phyloP scores from a whole-genome alignment of 2,888 invertebrate genomes.

The Azorinus chamasolen region DNA sequence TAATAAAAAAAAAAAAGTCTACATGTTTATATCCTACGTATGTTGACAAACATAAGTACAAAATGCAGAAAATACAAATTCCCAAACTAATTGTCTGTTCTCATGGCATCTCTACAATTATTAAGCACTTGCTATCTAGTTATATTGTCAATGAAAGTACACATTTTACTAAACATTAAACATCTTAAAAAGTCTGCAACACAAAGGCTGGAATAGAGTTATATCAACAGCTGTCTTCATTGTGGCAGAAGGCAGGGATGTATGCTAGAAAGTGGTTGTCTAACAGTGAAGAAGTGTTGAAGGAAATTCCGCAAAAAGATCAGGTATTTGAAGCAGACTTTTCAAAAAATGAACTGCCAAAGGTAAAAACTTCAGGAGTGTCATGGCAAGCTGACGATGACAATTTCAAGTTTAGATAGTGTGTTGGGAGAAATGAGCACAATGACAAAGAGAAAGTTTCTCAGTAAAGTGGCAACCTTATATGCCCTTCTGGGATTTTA shows the following conservation, averaged over 20 bases:
- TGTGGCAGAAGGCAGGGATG: constrained; percentile 26
- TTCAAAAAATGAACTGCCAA: constrained; percentile 35
- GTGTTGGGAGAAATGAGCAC: constrained; percentile 8
- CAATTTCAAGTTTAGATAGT: constrained; percentile 39
- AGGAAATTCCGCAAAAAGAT: constrained; percentile 34
- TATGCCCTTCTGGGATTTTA: constrained; percentile 42
- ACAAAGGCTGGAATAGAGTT: constrained; percentile 23
- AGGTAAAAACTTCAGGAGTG: constrained; percentile 49
- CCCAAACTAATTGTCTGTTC: too few relatives aligned
- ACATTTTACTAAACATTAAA: too few relatives aligned
- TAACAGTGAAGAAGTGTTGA: constrained; percentile 26
- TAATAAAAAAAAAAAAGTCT: too few relatives aligned
- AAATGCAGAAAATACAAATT: too few relatives aligned
- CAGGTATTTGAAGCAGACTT: constrained; percentile 23
- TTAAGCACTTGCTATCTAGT: too few relatives aligned
- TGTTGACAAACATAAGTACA: too few relatives aligned
- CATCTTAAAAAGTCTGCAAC: too few relatives aligned
- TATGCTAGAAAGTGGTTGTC: constrained; percentile 27
- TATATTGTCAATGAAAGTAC: too few relatives aligned
- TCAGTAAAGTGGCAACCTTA: constrained; percentile 26
- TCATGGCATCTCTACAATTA: too few relatives aligned
- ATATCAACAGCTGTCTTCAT: constrained; percentile 30
- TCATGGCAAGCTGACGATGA: constrained; percentile 41
- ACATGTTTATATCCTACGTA: too few relatives aligned
- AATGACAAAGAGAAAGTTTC: constrained; percentile 70